Evolutionary conservation across 2,797 vertebrate species (phyloP), one percentile per base, ranked within the genome.

Genomic region (Echeneis naucrates): DNA sequence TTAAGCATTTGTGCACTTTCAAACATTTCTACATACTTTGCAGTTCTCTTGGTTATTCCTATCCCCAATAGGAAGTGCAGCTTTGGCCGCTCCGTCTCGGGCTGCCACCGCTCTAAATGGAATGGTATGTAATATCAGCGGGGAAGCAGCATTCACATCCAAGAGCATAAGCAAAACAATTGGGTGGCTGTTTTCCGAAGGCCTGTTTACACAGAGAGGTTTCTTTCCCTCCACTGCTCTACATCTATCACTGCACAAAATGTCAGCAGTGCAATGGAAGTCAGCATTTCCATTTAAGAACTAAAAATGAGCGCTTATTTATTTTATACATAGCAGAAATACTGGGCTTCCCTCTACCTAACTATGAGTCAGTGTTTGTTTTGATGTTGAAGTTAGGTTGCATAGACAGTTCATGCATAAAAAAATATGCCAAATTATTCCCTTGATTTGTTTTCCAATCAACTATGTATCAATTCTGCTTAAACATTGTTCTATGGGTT

Each of bases 21-120:
- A 45, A 38, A 80, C 37, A 70, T 81, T 66, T 66, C 5, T n/a
- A 72, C 48, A 33, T n/a, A 53, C 32, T 45, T 37, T 72, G 45
- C 38, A 59, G 71, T 83, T 80, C 42, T 68, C 30, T 42, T 59
- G 75, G 75, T 80, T 70, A 85, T 88, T 90, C 87, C 84, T 82
- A 62, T 87, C 85, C 92, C 75, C 88, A 93, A 74, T 89, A 89
- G 91, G 90, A 80, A 83, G 75, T 61, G 66, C 47, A 79, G 69
- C 78, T 77, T 67, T 83, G 78, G 70, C 79, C 64, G 87, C 88
- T 75, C 65, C 72, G 73, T 74, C 86, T 33, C 33, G 88, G 78
- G 91, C 93, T 85, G 90, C 83, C 92, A 93, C 92, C 91, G 73
- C 94, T 95, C 79, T 94, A 99, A 94, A 99, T 96, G 97, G 97